Evolutionary conservation across 2,113 vertebrate genomes (phyloP).

Genomic region (Indicator maculatus): DNA sequence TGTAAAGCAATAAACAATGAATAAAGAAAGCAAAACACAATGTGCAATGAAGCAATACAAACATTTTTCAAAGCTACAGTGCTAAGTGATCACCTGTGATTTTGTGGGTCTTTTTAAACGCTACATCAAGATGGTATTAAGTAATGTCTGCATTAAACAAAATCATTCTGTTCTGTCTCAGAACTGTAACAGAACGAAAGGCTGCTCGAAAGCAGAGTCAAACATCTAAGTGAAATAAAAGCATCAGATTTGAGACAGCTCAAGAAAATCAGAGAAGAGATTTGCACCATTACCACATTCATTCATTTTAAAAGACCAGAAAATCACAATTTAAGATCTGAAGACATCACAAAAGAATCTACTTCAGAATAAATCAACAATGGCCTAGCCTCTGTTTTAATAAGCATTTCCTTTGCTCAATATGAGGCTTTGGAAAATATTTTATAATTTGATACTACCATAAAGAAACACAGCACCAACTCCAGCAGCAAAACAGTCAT

Average conservation of each 20-base stretch:
- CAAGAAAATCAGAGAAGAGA: background rate
- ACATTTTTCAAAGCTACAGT: slow-evolving; percentile 48
- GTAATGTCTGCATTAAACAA: slow-evolving; percentile 22
- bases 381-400: background rate
- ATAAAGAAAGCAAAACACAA: slow-evolving; percentile 62
- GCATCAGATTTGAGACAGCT: slow-evolving; percentile 9
- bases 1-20: slow-evolving; percentile 63
- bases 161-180: slow-evolving; percentile 33
- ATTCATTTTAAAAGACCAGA: background rate
- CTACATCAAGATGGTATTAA: slow-evolving; percentile 45
- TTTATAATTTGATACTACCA: background rate
- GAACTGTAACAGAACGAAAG: slow-evolving; percentile 38
- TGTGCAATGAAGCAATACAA: slow-evolving; percentile 52
- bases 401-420: background rate
- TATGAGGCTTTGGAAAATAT: slow-evolving; percentile 27
- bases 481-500: slow-evolving; percentile 7
- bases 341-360: background rate
- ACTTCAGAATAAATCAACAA: background rate
- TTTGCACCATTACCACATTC: background rate
- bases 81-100: slow-evolving; percentile 62
- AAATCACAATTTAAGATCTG: background rate
- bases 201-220: slow-evolving; percentile 5
- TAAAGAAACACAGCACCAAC: background rate
- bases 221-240: slow-evolving; percentile 27
- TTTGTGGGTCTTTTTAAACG: slow-evolving; percentile 52